Evolutionary conservation across 2,113 vertebrate genomes (phyloP), one percentile per base, ranked within the genome.

Genomic region (Kryptolebias marmoratus): DNA sequence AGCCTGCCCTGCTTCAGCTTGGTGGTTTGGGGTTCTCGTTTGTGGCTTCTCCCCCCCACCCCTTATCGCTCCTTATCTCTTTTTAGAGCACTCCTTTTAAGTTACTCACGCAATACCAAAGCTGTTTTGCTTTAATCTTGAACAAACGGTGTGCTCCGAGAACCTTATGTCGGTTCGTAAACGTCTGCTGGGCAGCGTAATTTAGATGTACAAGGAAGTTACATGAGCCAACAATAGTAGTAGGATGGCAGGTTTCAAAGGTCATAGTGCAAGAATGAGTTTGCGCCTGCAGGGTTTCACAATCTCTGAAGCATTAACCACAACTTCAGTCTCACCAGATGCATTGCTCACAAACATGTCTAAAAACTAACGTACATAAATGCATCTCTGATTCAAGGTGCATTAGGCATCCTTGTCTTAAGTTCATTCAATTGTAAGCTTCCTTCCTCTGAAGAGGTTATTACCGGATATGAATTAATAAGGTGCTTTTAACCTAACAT

Each of bases 171-270:
- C 30, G 4, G 47, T 60, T 16, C 31, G 39, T 52, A 27, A 45
- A 22, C 56, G 59, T 56, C 70, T 75, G 64, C 4, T 31, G 56
- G 42, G 48, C 31, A 56, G 45, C 4, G 13, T 27, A 9, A 60
- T 69, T 50, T 56, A 13, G 56, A 65, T 14, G 12, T 32, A 71
- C 32, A 36, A 11, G 44, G 39, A 48, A 62, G 48, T 62, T 64
- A 62, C 69, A 48, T 11, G 2, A 57, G 12, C 30, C 18, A 49
- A 72, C 1, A 5, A 22, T 22, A 47, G 45, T 22, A 62, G 60
- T 70, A 2, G 0, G 13, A 58, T 63, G 63, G 71, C 47, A 45
- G 1, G 39, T 57, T 81, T 77, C 75, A 89, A 80, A 86, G 77
- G 76, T 73, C 84, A 77, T 12, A 49, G 1, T 61, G 73, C 12